phyloP scores from a whole-genome alignment of 2,797 vertebrate genomes.

The Acropternis orthonyx region DNA sequence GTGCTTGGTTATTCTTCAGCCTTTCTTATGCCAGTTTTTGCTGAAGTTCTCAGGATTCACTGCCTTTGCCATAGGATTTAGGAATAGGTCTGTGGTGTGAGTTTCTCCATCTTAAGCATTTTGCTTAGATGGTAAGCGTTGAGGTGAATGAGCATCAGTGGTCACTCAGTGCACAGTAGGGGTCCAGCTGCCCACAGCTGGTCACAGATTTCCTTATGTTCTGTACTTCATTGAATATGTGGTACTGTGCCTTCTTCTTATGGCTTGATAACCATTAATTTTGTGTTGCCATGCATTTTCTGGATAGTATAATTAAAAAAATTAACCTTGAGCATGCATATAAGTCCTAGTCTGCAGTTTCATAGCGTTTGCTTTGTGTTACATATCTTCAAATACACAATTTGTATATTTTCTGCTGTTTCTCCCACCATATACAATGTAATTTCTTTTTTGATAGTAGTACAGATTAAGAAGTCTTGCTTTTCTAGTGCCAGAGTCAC shows the following conservation, averaged over 20 bases:
- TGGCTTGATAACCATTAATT: neutral
- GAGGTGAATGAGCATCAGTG: neutral
- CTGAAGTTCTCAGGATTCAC: neutral
- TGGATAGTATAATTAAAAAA: neutral
- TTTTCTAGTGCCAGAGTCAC: neutral
- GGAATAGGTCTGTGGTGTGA: neutral
- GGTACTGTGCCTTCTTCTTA: neutral
- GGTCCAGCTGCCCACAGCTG: neutral
- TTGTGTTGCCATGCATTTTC: neutral
- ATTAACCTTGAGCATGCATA: neutral
- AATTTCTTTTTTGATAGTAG: neutral
- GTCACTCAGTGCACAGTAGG: neutral
- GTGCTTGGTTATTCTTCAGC: neutral
- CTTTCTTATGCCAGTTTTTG: neutral
- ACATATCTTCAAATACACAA: neutral
- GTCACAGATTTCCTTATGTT: neutral
- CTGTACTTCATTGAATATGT: neutral
- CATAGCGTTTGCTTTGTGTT: neutral
- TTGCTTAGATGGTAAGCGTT: neutral
- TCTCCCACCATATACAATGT: neutral
- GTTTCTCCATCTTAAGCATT: neutral
- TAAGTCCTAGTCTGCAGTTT: accelerated
- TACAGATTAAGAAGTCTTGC: neutral
- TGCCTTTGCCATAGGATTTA: neutral
- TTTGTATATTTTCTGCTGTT: neutral